Base-by-base conservation (phyloP, 2,888 invertebrate species). In the Cyaniris semiargus region DNA sequence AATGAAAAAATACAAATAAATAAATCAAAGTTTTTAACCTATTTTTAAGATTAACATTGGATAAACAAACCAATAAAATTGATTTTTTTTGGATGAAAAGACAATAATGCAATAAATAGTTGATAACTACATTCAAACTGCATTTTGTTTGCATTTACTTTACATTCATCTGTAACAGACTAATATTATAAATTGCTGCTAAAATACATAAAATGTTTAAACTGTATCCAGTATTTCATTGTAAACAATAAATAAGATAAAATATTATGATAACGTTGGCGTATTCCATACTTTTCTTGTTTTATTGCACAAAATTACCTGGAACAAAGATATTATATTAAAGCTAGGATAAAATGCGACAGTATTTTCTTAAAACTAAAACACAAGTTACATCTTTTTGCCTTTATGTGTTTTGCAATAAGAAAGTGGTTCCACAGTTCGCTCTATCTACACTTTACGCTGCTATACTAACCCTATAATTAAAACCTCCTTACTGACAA, bases 221-320 rank as follows among this genome's bases (percentile, higher is more conserved):
- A 66, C 15, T 66, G 15, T 31, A 15, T 31, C 13, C 66, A 31
- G 66, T 66, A 66, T 23, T 23, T 66, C 27, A 23, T 27, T 27
- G 27, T 66, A 66, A 15, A 66, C 18, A 66, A 66, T 27, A 66
- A 31, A 66, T 66, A 66, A 27, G 18, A 66, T 66, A 66, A 66
- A 66, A 66, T 66, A 66, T 66, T 66, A 66, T 66, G 66, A 66
- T 66, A 13, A 23, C 27, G 66, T 66, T 31, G 27, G 6, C 18
- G 27, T 66, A 66, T 66, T 66, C 31, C 27, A 66, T 66, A 66
- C 66, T 66, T 31, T 5, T 66, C 66, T 66, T 66, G 60, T 23
- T 66, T 66, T 66, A 66, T 66, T 66, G 66, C 66, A 66, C 66
- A 31, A 27, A 66, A 66, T 31, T 66, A 31, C 27, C 66, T 66